phyloP scores from a whole-genome alignment of 2,113 vertebrate genomes.

The Podiceps cristatus region DNA sequence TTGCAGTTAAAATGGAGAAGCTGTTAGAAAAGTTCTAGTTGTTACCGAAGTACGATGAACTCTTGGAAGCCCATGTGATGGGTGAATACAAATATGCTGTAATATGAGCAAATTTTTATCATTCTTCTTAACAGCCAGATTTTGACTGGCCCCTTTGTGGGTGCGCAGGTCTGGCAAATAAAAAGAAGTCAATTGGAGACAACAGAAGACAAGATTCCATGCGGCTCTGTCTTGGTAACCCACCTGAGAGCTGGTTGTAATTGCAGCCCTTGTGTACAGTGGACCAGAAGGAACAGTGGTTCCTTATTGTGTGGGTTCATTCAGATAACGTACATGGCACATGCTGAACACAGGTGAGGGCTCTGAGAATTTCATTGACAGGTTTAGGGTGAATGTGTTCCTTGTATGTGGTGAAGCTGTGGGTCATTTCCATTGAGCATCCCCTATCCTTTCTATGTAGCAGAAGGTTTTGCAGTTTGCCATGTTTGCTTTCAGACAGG shows the following conservation, averaged over 20 bases:
- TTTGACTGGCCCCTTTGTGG: background rate
- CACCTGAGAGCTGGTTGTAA: background rate
- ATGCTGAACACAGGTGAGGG: background rate
- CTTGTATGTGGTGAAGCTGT: background rate
- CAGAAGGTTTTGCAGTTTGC: background rate
- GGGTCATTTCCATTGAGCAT: background rate
- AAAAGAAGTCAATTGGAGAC: background rate
- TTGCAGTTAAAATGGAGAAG: background rate
- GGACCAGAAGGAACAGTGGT: background rate
- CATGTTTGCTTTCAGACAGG: background rate
- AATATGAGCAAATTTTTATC: background rate
- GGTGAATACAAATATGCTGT: background rate
- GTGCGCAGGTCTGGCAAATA: background rate
- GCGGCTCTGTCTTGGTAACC: background rate
- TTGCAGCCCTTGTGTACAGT: background rate
- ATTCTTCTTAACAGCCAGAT: background rate
- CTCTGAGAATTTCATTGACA: background rate
- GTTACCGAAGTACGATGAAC: background rate
- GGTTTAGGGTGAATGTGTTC: background rate
- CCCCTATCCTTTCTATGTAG: background rate
- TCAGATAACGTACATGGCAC: rapidly evolving
- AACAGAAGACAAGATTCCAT: background rate
- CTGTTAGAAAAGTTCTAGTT: background rate
- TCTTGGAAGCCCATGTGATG: background rate
- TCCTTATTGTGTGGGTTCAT: background rate